Evolutionary conservation across 2,888 invertebrate species (phyloP), one percentile per base, ranked within the genome.

Genomic region (Metopia argyrocephala): DNA sequence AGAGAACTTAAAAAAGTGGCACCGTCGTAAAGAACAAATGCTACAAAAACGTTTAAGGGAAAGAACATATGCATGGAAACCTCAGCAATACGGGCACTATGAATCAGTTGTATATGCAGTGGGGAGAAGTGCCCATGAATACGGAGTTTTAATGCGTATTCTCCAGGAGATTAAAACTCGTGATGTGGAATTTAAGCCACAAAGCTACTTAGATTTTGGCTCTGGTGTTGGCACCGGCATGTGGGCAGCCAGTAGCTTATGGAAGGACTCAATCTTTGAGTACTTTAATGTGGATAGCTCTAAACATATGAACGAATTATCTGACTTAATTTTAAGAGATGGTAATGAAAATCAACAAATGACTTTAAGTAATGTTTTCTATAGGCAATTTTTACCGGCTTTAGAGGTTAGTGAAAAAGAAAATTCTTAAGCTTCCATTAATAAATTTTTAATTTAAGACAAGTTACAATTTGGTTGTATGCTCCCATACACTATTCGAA

Each of bases 281-380:
- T 96, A 96, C 88, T 95, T 94, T 84, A 95, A 95, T 87, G 95
- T 98, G 0, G 98, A 98, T 86, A 91, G 93, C 5, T 97, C 97
- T 0, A 87, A 91, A 0, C 91, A 94, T 23, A 97, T 98, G 96
- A 95, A 95, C 85, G 95, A 97, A 84, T 88, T 98, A 9, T 94
- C 96, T 0, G 93, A 94, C 79, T 89, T 94, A 0, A 92, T 98
- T 64, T 87, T 96, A 20, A 92, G 94, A 83, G 92, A 92, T 64
- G 95, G 95, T 2, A 93, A 92, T 85, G 93, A 93, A 23, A 93
- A 93, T 82, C 92, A 93, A 21, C 91, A 92, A 75, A 89, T 92
- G 82, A 90, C 92, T 1, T 84, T 94, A 1, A 93, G 92, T 87
- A 93, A 93, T 9, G 93, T 94, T 38, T 96, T 92, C 86, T 94